Conservation (phyloP, 2,113 vertebrate species). For the Rhineura floridana region DNA sequence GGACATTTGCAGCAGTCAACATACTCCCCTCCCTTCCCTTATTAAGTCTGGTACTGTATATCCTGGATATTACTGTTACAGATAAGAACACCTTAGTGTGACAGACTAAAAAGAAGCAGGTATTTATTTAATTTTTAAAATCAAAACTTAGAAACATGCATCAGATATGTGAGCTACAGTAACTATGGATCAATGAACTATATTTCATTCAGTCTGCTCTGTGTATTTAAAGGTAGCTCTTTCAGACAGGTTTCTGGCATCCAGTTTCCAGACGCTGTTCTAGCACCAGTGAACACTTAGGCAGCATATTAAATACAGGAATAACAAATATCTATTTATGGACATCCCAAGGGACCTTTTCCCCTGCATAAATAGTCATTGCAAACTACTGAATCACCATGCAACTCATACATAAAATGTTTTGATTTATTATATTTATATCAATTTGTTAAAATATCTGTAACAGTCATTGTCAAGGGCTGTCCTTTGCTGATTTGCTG, state of each 20-base stretch:
- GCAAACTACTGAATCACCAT: slow-evolving; percentile 7
- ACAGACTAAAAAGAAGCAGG: slow-evolving; percentile 30
- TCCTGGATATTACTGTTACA: slow-evolving; percentile 22
- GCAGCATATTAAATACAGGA: slow-evolving; percentile 5
- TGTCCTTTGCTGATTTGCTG: slow-evolving; percentile 29
- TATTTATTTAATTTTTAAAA: slow-evolving; percentile 55
- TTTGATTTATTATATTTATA: slow-evolving; percentile 19
- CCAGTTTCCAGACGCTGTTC: slow-evolving; percentile 47
- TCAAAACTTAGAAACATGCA: slow-evolving; percentile 41
- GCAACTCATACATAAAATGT: neutral
- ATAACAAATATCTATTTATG: neutral
- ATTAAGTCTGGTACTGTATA: neutral
- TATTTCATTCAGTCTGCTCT: slow-evolving; percentile 44
- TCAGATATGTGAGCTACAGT: slow-evolving; percentile 48
- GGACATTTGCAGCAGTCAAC: neutral
- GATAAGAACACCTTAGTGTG: slow-evolving; percentile 21
- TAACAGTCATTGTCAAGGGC: slow-evolving; percentile 48
- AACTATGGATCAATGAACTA: slow-evolving; percentile 28
- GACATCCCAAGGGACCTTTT: neutral
- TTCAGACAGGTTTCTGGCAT: slow-evolving; percentile 46
- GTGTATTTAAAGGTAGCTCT: slow-evolving; percentile 28
- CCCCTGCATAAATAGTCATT: neutral
- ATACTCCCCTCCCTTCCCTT: neutral
- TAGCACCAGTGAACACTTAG: slow-evolving; percentile 27
- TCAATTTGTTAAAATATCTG: slow-evolving; percentile 43